These are phyloP conservation scores for Dicrurus megarhynchus DNA, from an alignment of 2,113 vertebrate genomes.

Conservation along the genomic window DNA sequence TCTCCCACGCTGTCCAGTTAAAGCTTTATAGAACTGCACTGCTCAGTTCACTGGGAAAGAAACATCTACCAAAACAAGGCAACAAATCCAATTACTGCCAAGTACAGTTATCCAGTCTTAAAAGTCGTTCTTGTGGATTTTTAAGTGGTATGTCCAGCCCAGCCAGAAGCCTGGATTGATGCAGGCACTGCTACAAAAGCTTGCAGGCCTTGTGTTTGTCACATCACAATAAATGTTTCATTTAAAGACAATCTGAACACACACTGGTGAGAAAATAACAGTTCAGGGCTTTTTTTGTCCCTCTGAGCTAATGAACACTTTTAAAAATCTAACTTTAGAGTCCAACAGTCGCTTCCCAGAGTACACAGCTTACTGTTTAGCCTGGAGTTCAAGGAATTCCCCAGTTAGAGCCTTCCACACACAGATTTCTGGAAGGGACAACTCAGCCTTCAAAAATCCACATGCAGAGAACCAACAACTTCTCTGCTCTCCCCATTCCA, in stretches of 20 bases:
- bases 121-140: neutral
- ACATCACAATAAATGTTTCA: neutral
- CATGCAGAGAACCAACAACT: neutral
- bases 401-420: neutral
- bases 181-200: neutral
- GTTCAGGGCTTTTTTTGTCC: neutral
- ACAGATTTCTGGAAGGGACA: neutral
- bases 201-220: neutral
- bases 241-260: neutral
- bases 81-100: neutral
- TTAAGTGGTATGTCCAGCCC: neutral
- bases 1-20: neutral
- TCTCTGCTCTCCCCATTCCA: neutral
- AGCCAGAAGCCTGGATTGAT: neutral
- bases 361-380: slow-evolving; percentile 6
- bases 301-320: neutral
- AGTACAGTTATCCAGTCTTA: neutral
- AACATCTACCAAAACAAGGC: neutral
- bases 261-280: neutral
- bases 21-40: neutral
- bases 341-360: neutral
- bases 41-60: neutral
- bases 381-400: neutral
- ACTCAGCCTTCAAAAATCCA: neutral
- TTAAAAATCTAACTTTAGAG: neutral